These are phyloP conservation scores for Drosophila mayri DNA, from an alignment of 1,140 invertebrate genomes.

Conservation along the genomic window DNA sequence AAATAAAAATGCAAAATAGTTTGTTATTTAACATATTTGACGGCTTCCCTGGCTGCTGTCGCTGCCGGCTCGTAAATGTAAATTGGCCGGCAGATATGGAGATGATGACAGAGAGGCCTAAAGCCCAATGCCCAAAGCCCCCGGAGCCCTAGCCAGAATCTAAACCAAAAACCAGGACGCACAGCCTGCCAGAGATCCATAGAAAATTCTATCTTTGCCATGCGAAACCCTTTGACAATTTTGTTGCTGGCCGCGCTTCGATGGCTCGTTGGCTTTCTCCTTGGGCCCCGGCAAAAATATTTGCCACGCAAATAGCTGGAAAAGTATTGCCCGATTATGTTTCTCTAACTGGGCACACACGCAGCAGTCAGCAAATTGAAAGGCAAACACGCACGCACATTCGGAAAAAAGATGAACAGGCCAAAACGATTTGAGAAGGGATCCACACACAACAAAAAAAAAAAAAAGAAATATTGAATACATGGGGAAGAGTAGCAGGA, in stretches of 20 bases:
- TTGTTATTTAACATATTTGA: conserved; percentile 83
- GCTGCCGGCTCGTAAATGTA: conserved; percentile 60
- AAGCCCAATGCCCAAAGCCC: conserved; percentile 9
- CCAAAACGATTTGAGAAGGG: conserved; percentile 63
- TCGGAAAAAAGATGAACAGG: conserved; percentile 40
- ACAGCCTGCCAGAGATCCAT: conserved; percentile 11
- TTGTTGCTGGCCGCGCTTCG: conserved; percentile 46
- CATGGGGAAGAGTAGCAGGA: conserved; percentile 11
- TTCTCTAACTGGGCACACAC: conserved; percentile 73
- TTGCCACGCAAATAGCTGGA: conserved; percentile 73
- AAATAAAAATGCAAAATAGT: conserved; percentile 83
- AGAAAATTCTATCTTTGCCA: conserved; percentile 21
- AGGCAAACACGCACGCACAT: conserved; percentile 49
- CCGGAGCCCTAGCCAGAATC: conserved; percentile 19
- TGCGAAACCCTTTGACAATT: conserved; percentile 71
- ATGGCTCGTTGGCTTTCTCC: conserved; percentile 51
- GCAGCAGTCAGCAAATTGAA: conserved; percentile 73
- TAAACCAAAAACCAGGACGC: conserved; percentile 8
- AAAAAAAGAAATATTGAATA: conserved; percentile 15
- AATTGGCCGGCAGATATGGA: conserved; percentile 68
- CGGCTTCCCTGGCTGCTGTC: conserved; percentile 40
- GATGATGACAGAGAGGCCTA: conserved; percentile 68
- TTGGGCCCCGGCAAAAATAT: conserved; percentile 53
- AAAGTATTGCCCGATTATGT: conserved; percentile 65
- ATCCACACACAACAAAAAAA: conserved; percentile 32